Base-by-base conservation (phyloP, 2,797 vertebrate genomes). In the Bufotes viridis region DNA sequence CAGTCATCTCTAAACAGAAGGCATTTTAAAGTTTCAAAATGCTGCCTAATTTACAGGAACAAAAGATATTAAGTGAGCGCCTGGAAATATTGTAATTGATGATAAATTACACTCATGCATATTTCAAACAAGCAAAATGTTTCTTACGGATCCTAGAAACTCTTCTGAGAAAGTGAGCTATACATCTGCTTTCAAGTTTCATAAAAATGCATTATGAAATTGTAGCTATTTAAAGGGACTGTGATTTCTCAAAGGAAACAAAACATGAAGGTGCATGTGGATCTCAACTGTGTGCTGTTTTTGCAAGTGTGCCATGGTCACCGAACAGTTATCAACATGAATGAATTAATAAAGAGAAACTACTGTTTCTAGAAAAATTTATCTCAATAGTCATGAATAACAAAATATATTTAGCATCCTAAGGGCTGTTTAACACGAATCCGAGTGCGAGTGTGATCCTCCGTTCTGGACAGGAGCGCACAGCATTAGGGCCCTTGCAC, bases 81-180 rank as follows among this genome's bases (percentile, higher is more conserved):
- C 26, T 26, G 58, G 72, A 83, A 84, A 84, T 84, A 84, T 15
- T 57, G 53, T 74, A 84, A 84, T 58, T 84, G 82, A 84, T 84
- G 82, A 84, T 84, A 84, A 72, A 84, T 84, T 84, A 84, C 67
- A 70, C 24, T 84, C 51, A 58, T 72, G 67, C 82, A 84, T 84
- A 84, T 72, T 84, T 84, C 65, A 84, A 29, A 42, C 51, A 53
- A 67, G n/a, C 67, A 26, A 74, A 84, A 70, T 70, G 67, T 72
- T 72, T 81, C 49, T 82, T 53, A 49, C 49, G 22, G n/a, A 82
- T 63, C 18, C 49, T 82, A 63, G 42, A 63, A 42, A 82, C 51
- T 17, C 61, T 69, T 82, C 65, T 67, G 61, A 67, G 42, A n/a
- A 69, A 82, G 61, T 15, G 14, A 69, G n/a, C 17, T 53, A 22